phyloP scores from a whole-genome alignment of 2,888 invertebrate species.

The Dryadula phaetusa region DNA sequence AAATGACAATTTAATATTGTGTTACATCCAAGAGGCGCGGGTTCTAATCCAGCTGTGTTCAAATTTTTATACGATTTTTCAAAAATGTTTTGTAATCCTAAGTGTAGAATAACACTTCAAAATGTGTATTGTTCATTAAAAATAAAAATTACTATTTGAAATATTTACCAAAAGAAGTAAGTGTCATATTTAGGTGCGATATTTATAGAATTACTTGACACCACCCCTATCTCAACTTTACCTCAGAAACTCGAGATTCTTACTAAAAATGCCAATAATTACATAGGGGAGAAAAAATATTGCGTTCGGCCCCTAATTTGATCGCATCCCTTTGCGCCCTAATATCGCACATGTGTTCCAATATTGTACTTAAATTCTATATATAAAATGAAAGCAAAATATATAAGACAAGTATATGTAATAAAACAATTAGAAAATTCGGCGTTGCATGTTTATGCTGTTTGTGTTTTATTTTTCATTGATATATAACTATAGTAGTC shows the following conservation, averaged over 20 bases:
- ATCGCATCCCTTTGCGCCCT: constrained; percentile 39
- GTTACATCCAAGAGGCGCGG: too few species aligned
- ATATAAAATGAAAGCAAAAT: constrained; percentile 2
- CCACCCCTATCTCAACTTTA: constrained; percentile 53
- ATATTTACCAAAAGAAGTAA: not conserved
- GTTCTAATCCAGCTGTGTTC: too few species aligned
- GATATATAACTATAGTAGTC: too few species aligned
- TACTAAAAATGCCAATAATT: constrained; percentile 71
- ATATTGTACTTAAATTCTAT: constrained; percentile 33
- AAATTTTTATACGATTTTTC: too few species aligned
- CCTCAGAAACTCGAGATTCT: constrained; percentile 64
- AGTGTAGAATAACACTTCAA: too few species aligned
- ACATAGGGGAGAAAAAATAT: constrained; percentile 65
- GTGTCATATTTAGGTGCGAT: constrained; percentile 34
- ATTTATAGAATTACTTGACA: constrained; percentile 38
- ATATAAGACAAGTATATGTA: not conserved
- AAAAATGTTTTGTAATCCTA: too few species aligned
- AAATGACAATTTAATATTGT: too few species aligned
- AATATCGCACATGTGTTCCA: constrained; percentile 33
- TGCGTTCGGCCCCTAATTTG: constrained; percentile 59
- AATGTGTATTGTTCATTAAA: too few species aligned
- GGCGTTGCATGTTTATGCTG: too few species aligned
- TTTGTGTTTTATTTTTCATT: too few species aligned
- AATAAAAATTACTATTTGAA: too few species aligned
- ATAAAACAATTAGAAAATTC: too few species aligned